Evolutionary conservation across 2,797 vertebrate genomes (phyloP).

Genomic region (Podarcis lilfordi): DNA sequence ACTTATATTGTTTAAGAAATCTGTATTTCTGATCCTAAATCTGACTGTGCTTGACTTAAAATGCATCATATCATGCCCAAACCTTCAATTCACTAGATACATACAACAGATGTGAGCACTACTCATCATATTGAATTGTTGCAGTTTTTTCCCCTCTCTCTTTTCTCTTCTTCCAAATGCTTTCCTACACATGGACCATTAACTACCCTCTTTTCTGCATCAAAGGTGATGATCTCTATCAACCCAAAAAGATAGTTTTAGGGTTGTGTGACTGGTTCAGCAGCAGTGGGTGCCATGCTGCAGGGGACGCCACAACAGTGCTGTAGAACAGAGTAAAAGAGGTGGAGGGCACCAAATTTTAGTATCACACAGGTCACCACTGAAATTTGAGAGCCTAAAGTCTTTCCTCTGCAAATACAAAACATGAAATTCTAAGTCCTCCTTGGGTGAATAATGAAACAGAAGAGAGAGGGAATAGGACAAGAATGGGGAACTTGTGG

Average conservation of each 20-base stretch:
- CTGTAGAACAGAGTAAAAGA: no score
- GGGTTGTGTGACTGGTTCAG: no score
- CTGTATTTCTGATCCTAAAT: background rate
- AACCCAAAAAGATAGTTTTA: background rate
- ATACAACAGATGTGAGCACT: background rate
- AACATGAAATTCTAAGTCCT: slow-evolving; percentile 25
- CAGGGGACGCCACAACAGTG: no score
- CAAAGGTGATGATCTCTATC: slow-evolving; percentile 5
- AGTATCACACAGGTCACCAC: no score
- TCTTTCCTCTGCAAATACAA: background rate
- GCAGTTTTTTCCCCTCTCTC: background rate
- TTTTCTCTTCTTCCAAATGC: background rate
- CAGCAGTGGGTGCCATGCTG: no score
- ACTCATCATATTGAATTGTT: no score
- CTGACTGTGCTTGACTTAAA: slow-evolving; percentile 6
- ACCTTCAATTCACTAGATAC: slow-evolving; percentile 2
- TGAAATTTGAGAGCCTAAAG: no score
- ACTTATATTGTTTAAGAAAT: background rate
- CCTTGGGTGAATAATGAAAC: no score
- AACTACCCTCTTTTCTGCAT: background rate
- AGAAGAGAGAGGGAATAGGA: no score
- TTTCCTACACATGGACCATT: background rate
- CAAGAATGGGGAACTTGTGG: no score
- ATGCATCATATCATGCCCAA: background rate
- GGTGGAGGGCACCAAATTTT: no score